phyloP scores from a whole-genome alignment of 2,113 vertebrate species.

The Cyrtonyx montezumae region DNA sequence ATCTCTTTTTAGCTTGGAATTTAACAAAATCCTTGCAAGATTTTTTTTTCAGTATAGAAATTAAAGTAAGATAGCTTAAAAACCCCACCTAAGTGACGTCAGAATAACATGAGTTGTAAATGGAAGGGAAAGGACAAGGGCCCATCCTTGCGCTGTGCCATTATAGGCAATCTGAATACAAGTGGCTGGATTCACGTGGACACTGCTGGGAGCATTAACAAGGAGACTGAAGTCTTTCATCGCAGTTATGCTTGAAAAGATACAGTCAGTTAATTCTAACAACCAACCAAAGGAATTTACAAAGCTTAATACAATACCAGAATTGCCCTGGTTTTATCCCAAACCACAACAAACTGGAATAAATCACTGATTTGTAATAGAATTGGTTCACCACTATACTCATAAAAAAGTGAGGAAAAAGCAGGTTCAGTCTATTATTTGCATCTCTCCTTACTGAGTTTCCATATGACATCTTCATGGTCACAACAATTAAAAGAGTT shows the following conservation, averaged over 20 bases:
- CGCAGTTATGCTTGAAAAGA: not conserved
- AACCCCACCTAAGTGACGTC: not conserved
- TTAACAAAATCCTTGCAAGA: not conserved
- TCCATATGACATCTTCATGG: not conserved
- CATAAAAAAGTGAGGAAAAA: not conserved
- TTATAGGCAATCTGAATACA: not conserved
- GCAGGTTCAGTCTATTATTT: not conserved
- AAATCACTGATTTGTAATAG: not conserved
- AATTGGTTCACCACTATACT: not conserved
- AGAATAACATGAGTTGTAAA: not conserved
- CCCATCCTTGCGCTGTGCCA: not conserved
- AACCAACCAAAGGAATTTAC: not conserved
- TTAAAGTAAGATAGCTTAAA: not conserved
- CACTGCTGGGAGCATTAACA: not conserved
- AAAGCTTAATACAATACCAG: not conserved
- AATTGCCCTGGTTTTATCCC: not conserved
- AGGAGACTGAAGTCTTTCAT: not conserved
- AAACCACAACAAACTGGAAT: not conserved
- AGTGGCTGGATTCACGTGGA: not conserved
- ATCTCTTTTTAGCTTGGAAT: not conserved
- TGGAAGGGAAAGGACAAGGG: not conserved
- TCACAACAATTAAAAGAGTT: not conserved
- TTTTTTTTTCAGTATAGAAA: not conserved
- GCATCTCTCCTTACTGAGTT: not conserved
- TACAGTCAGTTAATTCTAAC: not conserved